These are phyloP conservation scores for Xestia rhomboidea DNA, from an alignment of 2,888 invertebrate species.

Conservation along the genomic window DNA sequence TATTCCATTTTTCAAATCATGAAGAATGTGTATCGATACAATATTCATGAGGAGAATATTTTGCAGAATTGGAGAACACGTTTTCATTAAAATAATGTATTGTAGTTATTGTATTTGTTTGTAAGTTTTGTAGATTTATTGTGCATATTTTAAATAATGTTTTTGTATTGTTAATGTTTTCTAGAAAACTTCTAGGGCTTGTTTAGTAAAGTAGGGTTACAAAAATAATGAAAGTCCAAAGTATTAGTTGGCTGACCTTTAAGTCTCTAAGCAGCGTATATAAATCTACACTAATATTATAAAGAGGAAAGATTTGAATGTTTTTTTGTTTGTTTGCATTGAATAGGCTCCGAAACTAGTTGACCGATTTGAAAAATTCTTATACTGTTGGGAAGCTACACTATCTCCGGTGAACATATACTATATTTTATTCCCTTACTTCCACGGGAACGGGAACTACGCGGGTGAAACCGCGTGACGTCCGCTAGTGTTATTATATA, in stretches of 20 bases:
- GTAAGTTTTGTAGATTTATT: conserved; percentile 18
- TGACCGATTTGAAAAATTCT: too few relatives aligned
- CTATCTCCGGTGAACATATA: too few relatives aligned
- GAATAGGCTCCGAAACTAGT: too few relatives aligned
- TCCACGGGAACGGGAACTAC: too few relatives aligned
- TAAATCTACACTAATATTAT: too few relatives aligned
- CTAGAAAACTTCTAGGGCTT: conserved; percentile 5
- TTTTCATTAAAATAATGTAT: conserved; percentile 34
- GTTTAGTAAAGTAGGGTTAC: neutral
- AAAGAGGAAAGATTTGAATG: too few relatives aligned
- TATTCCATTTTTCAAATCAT: conserved; percentile 49
- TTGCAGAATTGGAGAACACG: conserved; percentile 22
- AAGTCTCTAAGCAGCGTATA: neutral
- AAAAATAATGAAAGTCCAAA: conserved; percentile 20
- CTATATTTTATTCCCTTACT: too few relatives aligned
- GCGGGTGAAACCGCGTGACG: too few relatives aligned
- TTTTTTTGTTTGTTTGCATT: too few relatives aligned
- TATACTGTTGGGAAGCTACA: too few relatives aligned
- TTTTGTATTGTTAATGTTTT: conserved; percentile 14
- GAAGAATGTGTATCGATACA: conserved; percentile 41
- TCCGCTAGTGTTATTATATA: neutral
- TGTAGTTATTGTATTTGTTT: conserved; percentile 17
- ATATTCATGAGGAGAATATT: conserved; percentile 54
- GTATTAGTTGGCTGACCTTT: neutral
- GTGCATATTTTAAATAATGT: conserved; percentile 32